Evolutionary conservation across 1,140 invertebrate genomes (phyloP), one percentile per base, ranked within the genome.

Genomic region (Homalodisca vitripennis): DNA sequence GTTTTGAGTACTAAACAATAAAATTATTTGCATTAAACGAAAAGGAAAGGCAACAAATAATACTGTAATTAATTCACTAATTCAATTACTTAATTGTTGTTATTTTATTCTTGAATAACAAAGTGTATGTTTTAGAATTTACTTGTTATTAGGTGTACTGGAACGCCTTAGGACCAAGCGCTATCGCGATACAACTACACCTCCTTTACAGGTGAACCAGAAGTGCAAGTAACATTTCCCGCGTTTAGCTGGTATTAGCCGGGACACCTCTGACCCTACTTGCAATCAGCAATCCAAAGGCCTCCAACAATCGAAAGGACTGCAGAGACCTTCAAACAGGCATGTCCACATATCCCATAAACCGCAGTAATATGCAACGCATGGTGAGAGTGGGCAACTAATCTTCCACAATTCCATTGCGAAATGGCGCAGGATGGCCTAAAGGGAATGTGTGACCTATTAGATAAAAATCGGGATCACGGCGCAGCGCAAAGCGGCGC

Each of bases 391-490:
- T 24, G 55, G 48, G 24, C 55, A 26, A 26, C 55, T 14, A 26
- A 27, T 26, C 55, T 51, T 51, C 22, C 26, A 27, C 55, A 30
- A 30, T 30, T 41, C 34, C 26, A 13, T 60, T 60, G 55, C 55
- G 24, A 60, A 60, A 60, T 3, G n/a, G n/a, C 55, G 26, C 2
- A 60, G 27, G 13, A 27, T 2, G 14, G 55, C 55, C 27, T n/a
- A 27, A 30, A 30, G 55, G 14, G 55, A 30, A 30, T 27, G 55
- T 30, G 13, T 60, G 55, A 60, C 55, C 55, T 60, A 60, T 60
- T 60, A 60, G 55, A 60, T 60, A 60, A 60, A 60, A 60, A 60
- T 60, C 55, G 24, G 24, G 26, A 2, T 60, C 55, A 60, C 55
- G n/a, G 55, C 55, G 34, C 34, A 41, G 6, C 17, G 6, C 34